A percentile compares a stretch with the other conserved stretches of the same genome.
phyloP scores from a whole-genome alignment of 2,797 vertebrate species.

The Poeciliopsis infans region DNA sequence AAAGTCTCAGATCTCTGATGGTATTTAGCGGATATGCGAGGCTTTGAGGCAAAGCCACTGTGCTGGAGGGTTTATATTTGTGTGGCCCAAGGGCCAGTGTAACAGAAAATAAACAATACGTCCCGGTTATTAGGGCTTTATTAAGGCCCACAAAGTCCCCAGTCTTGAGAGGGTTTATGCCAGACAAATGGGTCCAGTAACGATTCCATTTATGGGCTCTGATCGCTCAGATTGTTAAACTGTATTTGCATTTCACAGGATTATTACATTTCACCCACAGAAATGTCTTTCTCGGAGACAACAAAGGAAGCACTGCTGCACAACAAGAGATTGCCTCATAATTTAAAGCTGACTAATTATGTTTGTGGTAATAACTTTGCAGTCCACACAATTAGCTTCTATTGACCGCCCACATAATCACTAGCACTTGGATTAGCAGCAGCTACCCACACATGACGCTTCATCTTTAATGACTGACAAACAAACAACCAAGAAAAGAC shows the following conservation, averaged over 20 bases:
- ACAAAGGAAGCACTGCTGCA: background rate
- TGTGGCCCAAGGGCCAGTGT: constrained; percentile 73
- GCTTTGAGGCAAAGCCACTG: constrained; percentile 66
- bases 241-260: constrained; percentile 7
- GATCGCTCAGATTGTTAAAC: background rate
- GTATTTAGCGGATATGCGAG: constrained; percentile 66
- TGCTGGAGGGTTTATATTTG: constrained; percentile 73
- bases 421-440: constrained; percentile 58
- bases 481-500: constrained; percentile 67
- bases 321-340: constrained; percentile 27
- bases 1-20: constrained; percentile 60
- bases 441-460: constrained; percentile 56
- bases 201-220: constrained; percentile 17
- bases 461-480: constrained; percentile 68
- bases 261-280: constrained; percentile 9
- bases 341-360: constrained; percentile 44
- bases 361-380: constrained; percentile 53
- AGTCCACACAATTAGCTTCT: constrained; percentile 63
- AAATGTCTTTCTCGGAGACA: constrained; percentile 11
- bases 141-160: constrained; percentile 66
- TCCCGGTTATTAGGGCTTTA: constrained; percentile 77
- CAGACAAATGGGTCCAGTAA: constrained; percentile 44
- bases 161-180: constrained; percentile 58
- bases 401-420: constrained; percentile 62
- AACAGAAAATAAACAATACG: constrained; percentile 79